Base-by-base conservation (phyloP, 2,888 invertebrate species). In the Acanthosoma haemorrhoidale region DNA sequence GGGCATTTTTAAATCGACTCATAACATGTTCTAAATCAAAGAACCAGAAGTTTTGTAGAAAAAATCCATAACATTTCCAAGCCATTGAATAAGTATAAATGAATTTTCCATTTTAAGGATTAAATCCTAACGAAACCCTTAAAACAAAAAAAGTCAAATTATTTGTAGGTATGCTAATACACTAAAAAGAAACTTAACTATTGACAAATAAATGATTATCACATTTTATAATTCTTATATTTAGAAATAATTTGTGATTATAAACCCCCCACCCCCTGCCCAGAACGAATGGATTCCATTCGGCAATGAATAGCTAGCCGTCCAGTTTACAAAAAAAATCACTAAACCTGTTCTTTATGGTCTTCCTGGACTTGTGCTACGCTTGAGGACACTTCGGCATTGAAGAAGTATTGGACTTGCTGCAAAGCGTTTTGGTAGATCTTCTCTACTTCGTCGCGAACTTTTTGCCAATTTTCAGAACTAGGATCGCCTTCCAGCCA, bases 261-360 rank as follows among this genome's bases (percentile, higher is more conserved):
- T 51, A 51, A 51, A 16, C 29, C 25, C 51, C 51, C 51, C 29
- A 25, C 21, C 13, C 51, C 51, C 51, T 51, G 51, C 21, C 13
- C 13, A 13, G 5, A 51, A 25, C 51, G 4, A 25, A 51, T 51
- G n/a, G 25, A 25, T 43, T 11, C 6, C 21, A 25, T n/a, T 21
- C 4, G 21, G 25, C 25, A 51, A 25, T n/a, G n/a, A 25, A 25
- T n/a, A 6, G n/a, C 25, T n/a, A 4, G 25, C 5, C n/a, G 25
- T n/a, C 13, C 11, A 58, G 51, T 29, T n/a, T n/a, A 67, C 51
- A 36, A 68, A 13, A 57, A 32, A 68, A 34, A 29, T 31, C 38
- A 68, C 58, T 68, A 32, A 36, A 69, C 69, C 70, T 70, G 63
- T 32, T 70, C 60, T 70, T 43, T 64, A 64, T 70, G 64, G 18